Evolutionary conservation across 2,113 vertebrate species (phyloP), one percentile per base, ranked within the genome.

Genomic region (Ellobius talpinus): DNA sequence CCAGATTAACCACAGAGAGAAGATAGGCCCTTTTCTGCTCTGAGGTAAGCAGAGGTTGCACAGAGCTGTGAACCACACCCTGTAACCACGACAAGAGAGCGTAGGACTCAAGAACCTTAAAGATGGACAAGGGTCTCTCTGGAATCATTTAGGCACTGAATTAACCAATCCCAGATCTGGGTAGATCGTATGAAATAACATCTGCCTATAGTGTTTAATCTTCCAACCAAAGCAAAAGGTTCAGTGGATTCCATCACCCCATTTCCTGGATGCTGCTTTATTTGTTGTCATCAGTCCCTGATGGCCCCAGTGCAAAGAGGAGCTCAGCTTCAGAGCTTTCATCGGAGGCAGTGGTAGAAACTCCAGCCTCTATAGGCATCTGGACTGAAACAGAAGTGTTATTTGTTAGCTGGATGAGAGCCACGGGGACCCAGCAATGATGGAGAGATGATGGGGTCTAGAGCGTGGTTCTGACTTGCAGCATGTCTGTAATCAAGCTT

Each of bases 341-440:
- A 78, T 95, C 52, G 72, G 55, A 90, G 78, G 61, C 61, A 45
- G 70, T 73, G 42, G 52, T n/a, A 61, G 91, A 93, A 82, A 92
- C 36, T 66, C 50, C 76, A 47, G 55, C 36, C 82, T 79, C 50
- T 16, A 9, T 1, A 11, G 42, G 58, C 72, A 55, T 95, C 82
- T 92, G 94, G 70, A 33, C 61, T 52, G 70, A 92, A 92, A 47
- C 31, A 33, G 87, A 91, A 95, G 68, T 9, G 36, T 42, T 29
- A 23, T 0, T 68, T 52, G 70, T 42, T 19, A 50, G 7, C n/a
- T 45, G 33, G 88, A 76, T 93, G 81, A 47, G 36, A 87, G 33
- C 68, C 26, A 0, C 10, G 58, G 42, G 31, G 21, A 78, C 14
- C 33, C 42, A n/a, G 31, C 81, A 55, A 19, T 7, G 58, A 92